These are phyloP conservation scores for Idaea straminata DNA, from an alignment of 2,888 invertebrate species.

Conservation along the genomic window DNA sequence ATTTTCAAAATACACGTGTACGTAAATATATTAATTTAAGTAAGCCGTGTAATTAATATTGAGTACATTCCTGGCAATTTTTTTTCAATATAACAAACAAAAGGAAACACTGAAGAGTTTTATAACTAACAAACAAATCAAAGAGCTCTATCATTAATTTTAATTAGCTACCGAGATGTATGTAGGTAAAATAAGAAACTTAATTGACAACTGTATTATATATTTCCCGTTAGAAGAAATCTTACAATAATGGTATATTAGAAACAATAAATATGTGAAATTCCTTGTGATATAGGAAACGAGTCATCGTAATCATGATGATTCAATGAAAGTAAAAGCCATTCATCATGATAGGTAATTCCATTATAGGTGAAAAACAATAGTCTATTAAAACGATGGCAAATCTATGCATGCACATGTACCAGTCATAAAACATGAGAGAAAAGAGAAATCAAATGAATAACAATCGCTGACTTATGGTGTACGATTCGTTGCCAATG, in stretches of 20 bases:
- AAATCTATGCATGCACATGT: slow-evolving; percentile 20
- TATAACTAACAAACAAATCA: not conserved
- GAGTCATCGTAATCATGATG: slow-evolving; percentile 18
- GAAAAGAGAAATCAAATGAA: not conserved
- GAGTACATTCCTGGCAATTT: not conserved
- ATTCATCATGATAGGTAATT: slow-evolving; percentile 36
- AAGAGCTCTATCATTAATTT: slow-evolving; percentile 15
- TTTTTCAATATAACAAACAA: not conserved
- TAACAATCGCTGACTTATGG: not conserved
- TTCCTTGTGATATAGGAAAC: slow-evolving; percentile 28
- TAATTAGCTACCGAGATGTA: slow-evolving; percentile 16
- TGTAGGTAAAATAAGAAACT: slow-evolving; percentile 16
- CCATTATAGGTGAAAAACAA: slow-evolving; percentile 25
- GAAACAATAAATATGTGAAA: slow-evolving; percentile 24
- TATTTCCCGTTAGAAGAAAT: slow-evolving; percentile 25
- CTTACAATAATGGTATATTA: slow-evolving; percentile 26
- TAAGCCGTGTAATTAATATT: not conserved
- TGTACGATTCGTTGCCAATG: not conserved
- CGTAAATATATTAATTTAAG: too few species aligned
- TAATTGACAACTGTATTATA: slow-evolving; percentile 25
- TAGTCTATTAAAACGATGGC: slow-evolving; percentile 30
- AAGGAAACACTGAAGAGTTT: not conserved
- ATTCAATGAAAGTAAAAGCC: slow-evolving; percentile 40
- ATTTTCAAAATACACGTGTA: too few species aligned
- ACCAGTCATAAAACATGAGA: not conserved